Conservation (phyloP, 2,888 invertebrate species). For the Sericinus montela region DNA sequence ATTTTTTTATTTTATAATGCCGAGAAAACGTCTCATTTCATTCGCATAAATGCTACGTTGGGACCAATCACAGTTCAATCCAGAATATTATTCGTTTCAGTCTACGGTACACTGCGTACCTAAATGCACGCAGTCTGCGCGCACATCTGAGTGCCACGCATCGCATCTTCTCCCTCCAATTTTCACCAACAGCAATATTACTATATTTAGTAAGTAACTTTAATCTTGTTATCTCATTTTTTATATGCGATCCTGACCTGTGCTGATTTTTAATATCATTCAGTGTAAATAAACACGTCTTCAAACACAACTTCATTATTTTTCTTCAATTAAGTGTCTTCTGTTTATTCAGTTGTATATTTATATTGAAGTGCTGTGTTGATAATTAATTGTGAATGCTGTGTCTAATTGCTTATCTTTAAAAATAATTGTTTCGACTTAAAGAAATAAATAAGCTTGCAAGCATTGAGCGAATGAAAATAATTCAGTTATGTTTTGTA, state of each 20-base stretch:
- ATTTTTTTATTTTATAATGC: no score
- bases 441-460: neutral
- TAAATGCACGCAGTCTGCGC: slow-evolving; percentile 9
- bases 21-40: no score
- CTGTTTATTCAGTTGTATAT: no score
- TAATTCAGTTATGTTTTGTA: neutral
- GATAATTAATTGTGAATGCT: neutral
- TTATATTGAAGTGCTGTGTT: no score
- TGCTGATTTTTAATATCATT: neutral
- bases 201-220: slow-evolving; percentile 16
- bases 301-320: neutral
- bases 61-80: neutral
- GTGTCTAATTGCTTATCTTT: neutral
- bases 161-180: slow-evolving; percentile 34
- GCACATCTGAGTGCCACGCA: slow-evolving; percentile 18
- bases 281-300: neutral
- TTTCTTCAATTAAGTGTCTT: neutral
- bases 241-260: neutral
- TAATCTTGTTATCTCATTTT: neutral
- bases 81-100: slow-evolving; percentile 9
- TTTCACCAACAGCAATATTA: slow-evolving; percentile 17
- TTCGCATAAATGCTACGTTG: neutral
- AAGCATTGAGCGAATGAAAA: neutral
- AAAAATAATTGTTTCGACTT: neutral
- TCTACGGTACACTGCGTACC: slow-evolving; percentile 6